A percentile compares a stretch with the other conserved stretches of the same genome.
Conservation (phyloP, 2,888 invertebrate species). For the Sturmia bella region DNA sequence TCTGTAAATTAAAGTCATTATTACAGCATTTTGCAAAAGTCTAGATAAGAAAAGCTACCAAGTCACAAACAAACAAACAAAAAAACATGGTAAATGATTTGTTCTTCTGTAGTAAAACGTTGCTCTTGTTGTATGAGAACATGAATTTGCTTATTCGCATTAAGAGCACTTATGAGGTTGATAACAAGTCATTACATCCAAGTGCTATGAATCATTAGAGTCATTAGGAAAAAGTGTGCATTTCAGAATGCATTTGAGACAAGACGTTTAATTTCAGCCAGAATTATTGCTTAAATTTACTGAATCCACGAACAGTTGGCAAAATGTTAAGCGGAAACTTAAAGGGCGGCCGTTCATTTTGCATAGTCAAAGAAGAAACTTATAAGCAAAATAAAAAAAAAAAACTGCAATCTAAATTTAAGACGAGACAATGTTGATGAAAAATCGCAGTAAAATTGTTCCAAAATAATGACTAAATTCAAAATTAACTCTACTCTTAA, state of each 20-base stretch:
- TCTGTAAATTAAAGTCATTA: conserved; percentile 32
- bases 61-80: background rate
- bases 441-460: no score
- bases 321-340: no score
- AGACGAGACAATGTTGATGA: no score
- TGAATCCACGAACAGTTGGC: no score
- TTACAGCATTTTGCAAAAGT: conserved; percentile 14
- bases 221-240: background rate
- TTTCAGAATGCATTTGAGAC: background rate
- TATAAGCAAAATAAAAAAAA: no score
- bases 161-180: conserved; percentile 3
- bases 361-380: no score
- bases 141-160: background rate
- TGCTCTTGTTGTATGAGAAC: background rate
- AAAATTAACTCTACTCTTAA: no score
- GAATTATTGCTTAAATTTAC: no score
- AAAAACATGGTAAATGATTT: conserved; percentile 6
- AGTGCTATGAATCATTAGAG: background rate
- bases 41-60: background rate
- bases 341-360: no score
- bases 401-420: no score
- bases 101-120: background rate
- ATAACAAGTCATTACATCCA: conserved; percentile 17
- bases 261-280: no score
- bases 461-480: no score